phyloP scores from a whole-genome alignment of 2,797 vertebrate genomes.

The Carduelis carduelis region DNA sequence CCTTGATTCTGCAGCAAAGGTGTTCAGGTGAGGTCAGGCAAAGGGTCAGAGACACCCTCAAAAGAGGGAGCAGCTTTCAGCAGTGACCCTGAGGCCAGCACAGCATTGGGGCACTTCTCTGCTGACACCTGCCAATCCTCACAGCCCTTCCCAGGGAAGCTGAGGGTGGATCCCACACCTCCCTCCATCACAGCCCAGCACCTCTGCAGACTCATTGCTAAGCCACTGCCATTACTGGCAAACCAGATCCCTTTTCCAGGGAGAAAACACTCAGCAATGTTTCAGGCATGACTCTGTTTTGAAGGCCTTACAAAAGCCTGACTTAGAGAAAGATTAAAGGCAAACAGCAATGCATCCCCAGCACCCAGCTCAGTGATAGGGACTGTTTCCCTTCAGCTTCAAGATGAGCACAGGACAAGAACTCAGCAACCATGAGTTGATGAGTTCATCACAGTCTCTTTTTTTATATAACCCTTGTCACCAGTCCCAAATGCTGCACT shows the following conservation, averaged over 20 bases:
- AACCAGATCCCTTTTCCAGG: background rate
- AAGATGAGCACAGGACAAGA: background rate
- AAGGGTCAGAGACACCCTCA: background rate
- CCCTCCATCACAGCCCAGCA: background rate
- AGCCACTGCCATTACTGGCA: background rate
- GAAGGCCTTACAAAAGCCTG: background rate
- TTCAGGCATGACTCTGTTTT: background rate
- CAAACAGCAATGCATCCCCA: background rate
- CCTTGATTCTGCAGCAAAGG: background rate
- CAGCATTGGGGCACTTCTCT: background rate
- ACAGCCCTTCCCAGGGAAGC: background rate
- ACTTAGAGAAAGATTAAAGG: background rate
- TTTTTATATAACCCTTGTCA: background rate
- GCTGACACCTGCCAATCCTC: background rate
- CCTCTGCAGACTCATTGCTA: background rate
- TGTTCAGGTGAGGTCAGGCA: background rate
- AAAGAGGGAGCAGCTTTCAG: background rate
- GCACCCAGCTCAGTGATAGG: background rate
- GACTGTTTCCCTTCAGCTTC: background rate
- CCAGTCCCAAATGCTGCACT: too few species aligned
- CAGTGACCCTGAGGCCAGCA: background rate
- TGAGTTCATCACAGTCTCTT: fast-evolving
- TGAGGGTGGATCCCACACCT: background rate
- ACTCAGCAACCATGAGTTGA: background rate
- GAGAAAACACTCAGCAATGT: background rate